phyloP scores from a whole-genome alignment of 2,797 vertebrate genomes.

The Chelmon rostratus region DNA sequence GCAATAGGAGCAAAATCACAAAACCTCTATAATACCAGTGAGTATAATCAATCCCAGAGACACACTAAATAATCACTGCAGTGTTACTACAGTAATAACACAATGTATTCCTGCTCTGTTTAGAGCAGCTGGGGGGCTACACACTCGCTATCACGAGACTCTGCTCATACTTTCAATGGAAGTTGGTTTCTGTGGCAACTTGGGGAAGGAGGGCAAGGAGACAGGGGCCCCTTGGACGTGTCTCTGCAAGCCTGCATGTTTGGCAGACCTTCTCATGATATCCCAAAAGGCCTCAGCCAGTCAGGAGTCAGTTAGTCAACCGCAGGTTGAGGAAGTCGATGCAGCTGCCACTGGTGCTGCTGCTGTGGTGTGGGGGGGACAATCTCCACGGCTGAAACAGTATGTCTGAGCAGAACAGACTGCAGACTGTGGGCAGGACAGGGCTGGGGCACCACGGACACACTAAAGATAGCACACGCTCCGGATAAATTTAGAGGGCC shows the following conservation, averaged over 20 bases:
- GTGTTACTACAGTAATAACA: not conserved
- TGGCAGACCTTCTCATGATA: conserved; percentile 67
- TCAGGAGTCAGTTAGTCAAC: conserved; percentile 72
- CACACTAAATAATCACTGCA: not conserved
- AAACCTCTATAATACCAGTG: not conserved
- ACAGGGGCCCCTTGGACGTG: conserved; percentile 80
- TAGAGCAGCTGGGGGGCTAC: conserved; percentile 62
- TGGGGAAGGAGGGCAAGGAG: conserved; percentile 61
- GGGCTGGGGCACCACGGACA: conserved; percentile 54
- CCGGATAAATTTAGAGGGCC: conserved; percentile 78
- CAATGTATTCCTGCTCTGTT: conserved; percentile 61
- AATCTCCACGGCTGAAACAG: conserved; percentile 67
- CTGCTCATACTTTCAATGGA: conserved; percentile 56
- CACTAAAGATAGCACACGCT: conserved; percentile 79
- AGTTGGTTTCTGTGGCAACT: conserved; percentile 83
- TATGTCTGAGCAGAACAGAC: conserved; percentile 72
- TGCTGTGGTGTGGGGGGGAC: conserved; percentile 41
- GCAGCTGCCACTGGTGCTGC: conserved; percentile 73
- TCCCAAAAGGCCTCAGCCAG: conserved; percentile 78
- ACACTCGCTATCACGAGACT: conserved; percentile 74
- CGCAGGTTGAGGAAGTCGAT: conserved; percentile 83
- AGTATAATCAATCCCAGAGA: not conserved
- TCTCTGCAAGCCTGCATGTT: conserved; percentile 84
- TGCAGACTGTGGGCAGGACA: conserved; percentile 78
- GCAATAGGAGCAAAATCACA: not conserved